Conservation (phyloP, 2,888 invertebrate species). For the Dryadula phaetusa region DNA sequence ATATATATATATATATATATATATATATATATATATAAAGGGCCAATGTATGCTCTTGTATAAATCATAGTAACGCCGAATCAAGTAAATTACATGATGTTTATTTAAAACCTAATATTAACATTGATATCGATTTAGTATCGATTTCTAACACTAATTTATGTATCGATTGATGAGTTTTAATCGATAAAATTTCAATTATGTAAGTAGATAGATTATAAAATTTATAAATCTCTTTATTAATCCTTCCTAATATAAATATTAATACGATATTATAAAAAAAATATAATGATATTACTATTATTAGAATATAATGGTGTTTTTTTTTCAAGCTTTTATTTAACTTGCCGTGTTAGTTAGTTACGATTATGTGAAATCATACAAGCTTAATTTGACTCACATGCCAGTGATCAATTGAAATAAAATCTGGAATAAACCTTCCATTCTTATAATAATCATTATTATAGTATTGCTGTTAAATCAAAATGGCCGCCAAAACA, state of each 20-base stretch:
- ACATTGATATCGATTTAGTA: constrained; percentile 13
- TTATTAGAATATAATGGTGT: neutral
- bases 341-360: no score
- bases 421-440: no score
- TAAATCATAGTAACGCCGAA: constrained; percentile 1
- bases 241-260: constrained; percentile 18
- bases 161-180: neutral
- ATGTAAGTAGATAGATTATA: constrained; percentile 20
- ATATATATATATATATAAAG: constrained; percentile 33
- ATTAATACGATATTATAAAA: neutral
- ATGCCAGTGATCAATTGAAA: no score
- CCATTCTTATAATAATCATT: no score
- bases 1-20: constrained; percentile 35
- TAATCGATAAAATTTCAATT: neutral
- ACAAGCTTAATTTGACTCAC: no score
- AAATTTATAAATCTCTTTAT: constrained; percentile 12
- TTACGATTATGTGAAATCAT: no score
- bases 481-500: no score
- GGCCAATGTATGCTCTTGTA: constrained; percentile 44
- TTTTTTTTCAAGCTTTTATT: no score
- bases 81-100: constrained; percentile 15
- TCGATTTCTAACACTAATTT: constrained; percentile 1
- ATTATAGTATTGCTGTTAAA: no score
- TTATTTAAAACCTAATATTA: neutral
- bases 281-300: neutral